Evolutionary conservation across 2,888 invertebrate genomes (phyloP), one percentile per base, ranked within the genome.

Genomic region (Syrphus vitripennis): DNA sequence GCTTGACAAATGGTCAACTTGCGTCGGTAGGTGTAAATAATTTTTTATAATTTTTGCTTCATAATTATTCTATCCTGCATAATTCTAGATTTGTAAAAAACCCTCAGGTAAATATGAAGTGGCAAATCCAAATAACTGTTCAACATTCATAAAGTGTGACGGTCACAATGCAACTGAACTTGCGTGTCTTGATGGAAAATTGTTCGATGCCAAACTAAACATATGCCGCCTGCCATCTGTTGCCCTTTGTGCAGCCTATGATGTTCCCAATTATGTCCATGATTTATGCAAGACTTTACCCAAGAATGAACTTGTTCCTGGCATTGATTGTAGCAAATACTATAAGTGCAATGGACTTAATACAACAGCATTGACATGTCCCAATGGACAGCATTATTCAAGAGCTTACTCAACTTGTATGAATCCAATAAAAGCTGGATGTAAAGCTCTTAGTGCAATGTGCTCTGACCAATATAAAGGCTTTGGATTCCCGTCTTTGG

Each of bases 351-450:
- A 81, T 72, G 87, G 80, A 14, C 26, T 19, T 5, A 67, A 48
- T 7, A 83, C 88, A 5, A 40, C 81, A 2, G 14, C 69, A 12
- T 31, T 77, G 2, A 40, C 50, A 5, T 89, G 89, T 61, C 87
- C 88, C 0, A 31, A 78, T 31, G 87, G 87, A 37, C 78, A 76
- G 79, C 89, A 89, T 55, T 89, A 79, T 74, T 89, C 89, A 12
- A 86, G 83, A 45, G 67, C 77, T 7, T 78, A 87, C 24, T 31
- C 57, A 12, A 84, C 77, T 3, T 89, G 89, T 40, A 82, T 75
- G 40, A 71, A 74, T 29, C 87, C 84, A 4, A 2, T 83, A 0
- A 37, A 67, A n/a, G 89, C 89, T 24, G 80, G 84, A 4, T 89
- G 89, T 70, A 67, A 70, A n/a, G 34, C 80, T 10, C 29, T 71